phyloP scores from a whole-genome alignment of 2,888 invertebrate species.

The Mythimna loreyi region DNA sequence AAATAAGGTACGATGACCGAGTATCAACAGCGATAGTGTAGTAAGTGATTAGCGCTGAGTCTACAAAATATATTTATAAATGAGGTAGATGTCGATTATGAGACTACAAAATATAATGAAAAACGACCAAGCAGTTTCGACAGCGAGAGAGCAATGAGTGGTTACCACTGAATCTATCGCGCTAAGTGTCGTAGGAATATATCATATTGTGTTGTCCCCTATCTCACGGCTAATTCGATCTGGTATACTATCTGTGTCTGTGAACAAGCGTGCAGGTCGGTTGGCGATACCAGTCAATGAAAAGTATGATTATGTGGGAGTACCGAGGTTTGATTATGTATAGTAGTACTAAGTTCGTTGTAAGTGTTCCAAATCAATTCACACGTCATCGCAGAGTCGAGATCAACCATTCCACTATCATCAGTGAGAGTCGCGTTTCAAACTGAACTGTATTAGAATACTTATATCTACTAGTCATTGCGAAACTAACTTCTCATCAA shows the following conservation, averaged over 20 bases:
- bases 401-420: neutral
- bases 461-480: no score
- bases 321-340: no score
- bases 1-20: no score
- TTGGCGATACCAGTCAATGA: neutral
- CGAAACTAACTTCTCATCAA: no score
- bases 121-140: neutral
- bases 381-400: no score
- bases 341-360: no score
- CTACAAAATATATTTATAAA: no score
- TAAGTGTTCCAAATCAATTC: no score
- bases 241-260: neutral
- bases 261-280: neutral
- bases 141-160: neutral
- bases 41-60: no score
- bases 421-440: neutral
- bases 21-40: no score
- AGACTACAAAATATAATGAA: neutral
- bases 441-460: neutral
- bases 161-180: neutral
- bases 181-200: no score
- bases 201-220: neutral
- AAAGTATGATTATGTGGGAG: neutral
- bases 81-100: no score
- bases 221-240: neutral